phyloP scores from a whole-genome alignment of 2,888 invertebrate genomes.

The Campoplex nolae region DNA sequence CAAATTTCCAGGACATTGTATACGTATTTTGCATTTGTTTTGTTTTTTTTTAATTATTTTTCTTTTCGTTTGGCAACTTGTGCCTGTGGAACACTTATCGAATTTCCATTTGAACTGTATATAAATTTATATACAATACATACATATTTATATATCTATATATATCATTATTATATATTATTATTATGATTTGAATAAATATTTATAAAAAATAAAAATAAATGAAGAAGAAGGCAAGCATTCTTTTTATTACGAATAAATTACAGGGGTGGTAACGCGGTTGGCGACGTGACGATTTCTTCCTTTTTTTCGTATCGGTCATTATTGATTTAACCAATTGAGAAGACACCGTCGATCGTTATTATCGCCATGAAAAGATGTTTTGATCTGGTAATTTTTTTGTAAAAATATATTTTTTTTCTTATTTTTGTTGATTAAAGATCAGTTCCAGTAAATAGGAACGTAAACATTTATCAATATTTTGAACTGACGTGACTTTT shows the following conservation, averaged over 20 bases:
- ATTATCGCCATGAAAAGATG: background rate
- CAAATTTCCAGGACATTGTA: conserved; percentile 76
- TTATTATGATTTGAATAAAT: conserved; percentile 74
- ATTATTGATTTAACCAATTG: conserved; percentile 43
- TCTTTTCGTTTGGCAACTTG: conserved; percentile 82
- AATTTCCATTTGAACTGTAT: conserved; percentile 77
- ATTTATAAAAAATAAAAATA: conserved; percentile 71
- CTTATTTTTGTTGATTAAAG: background rate
- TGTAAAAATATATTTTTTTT: background rate
- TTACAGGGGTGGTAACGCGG: conserved; percentile 82
- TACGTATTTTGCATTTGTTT: conserved; percentile 75
- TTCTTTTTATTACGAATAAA: conserved; percentile 76
- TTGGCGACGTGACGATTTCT: conserved; percentile 77
- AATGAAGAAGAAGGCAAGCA: conserved; percentile 66
- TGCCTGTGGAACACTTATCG: conserved; percentile 84
- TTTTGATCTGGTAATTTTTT: too few species aligned
- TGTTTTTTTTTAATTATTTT: conserved; percentile 73
- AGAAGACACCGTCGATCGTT: conserved; percentile 19
- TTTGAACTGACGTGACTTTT: background rate
- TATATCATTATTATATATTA: conserved; percentile 71
- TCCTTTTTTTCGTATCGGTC: conserved; percentile 52
- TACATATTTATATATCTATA: conserved; percentile 53
- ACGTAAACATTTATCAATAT: background rate
- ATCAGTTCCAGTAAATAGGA: background rate
- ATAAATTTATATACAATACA: conserved; percentile 73